Percentiles rank a stretch among this genome's conserved stretches.
Conservation (phyloP, 2,113 vertebrate genomes). For the Zeus faber region DNA sequence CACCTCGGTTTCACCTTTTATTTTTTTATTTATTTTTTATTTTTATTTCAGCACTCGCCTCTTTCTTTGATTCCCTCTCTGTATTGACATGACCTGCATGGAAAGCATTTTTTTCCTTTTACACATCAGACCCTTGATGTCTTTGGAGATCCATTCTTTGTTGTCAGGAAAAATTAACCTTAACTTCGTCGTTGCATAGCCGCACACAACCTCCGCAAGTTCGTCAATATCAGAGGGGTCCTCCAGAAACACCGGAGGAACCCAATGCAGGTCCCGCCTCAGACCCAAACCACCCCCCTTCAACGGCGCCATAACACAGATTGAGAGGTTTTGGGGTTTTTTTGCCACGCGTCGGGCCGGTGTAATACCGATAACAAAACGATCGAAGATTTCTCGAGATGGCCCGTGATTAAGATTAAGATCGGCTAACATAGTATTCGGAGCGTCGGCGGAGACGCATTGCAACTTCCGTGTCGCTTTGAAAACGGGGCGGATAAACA, state of each 20-base stretch:
- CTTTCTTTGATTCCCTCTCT: background rate
- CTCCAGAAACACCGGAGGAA: slow-evolving; percentile 6
- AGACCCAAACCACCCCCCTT: background rate
- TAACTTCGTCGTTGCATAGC: background rate
- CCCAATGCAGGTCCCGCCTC: background rate
- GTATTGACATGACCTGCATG: background rate
- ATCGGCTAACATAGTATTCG: no score
- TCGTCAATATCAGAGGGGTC: no score
- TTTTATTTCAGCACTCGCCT: background rate
- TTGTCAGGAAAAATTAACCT: background rate
- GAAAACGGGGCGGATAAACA: slow-evolving; percentile 1
- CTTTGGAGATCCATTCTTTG: slow-evolving; percentile 2
- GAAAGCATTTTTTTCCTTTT: slow-evolving; percentile 8
- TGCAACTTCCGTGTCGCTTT: background rate
- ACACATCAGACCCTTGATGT: background rate
- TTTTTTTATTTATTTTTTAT: no score
- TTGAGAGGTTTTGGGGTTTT: background rate
- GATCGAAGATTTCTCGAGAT: background rate
- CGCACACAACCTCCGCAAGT: slow-evolving; percentile 7
- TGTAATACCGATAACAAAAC: slow-evolving; percentile 8
- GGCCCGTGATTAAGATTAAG: no score
- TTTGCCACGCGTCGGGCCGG: background rate
- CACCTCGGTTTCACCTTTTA: background rate
- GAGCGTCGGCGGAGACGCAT: background rate
- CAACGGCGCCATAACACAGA: slow-evolving; percentile 5